Percentiles rank a stretch among this genome's conserved stretches.
Evolutionary conservation across 2,113 vertebrate genomes (phyloP).

Genomic region (Alces alces): DNA sequence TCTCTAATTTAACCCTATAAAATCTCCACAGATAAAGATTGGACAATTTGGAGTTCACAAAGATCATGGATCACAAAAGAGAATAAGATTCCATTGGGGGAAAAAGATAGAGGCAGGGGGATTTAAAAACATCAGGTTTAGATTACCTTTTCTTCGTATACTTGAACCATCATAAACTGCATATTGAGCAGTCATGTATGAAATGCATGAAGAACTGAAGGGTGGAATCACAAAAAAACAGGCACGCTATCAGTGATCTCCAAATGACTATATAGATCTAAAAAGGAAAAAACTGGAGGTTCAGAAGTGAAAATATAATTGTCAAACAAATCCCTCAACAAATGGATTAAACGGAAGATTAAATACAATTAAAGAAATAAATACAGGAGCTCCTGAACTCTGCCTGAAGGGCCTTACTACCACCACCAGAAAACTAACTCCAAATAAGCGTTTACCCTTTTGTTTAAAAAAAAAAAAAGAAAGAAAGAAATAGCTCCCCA

Average conservation of each 20-base stretch:
- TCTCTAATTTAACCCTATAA: background rate
- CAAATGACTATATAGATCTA: background rate
- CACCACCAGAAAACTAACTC: no score
- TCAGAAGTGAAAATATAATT: background rate
- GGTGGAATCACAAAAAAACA: background rate
- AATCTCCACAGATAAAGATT: background rate
- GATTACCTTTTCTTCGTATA: background rate
- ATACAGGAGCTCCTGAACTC: no score
- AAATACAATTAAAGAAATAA: background rate
- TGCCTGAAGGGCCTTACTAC: no score
- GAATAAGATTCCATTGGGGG: background rate
- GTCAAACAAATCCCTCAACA: background rate
- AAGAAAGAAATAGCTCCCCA: background rate
- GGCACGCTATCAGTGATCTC: background rate
- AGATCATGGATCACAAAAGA: background rate
- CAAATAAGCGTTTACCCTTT: no score
- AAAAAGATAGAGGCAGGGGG: background rate
- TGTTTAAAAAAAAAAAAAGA: no score
- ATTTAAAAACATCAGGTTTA: background rate
- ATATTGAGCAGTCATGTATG: background rate
- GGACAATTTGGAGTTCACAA: background rate
- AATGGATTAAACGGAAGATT: background rate
- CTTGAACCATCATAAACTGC: background rate
- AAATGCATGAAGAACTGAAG: background rate
- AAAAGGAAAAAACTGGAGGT: background rate